Percentiles rank a stretch among this genome's conserved stretches.
Conservation (phyloP, 2,888 invertebrate species). For the Mesorhabditis spiculigera region DNA sequence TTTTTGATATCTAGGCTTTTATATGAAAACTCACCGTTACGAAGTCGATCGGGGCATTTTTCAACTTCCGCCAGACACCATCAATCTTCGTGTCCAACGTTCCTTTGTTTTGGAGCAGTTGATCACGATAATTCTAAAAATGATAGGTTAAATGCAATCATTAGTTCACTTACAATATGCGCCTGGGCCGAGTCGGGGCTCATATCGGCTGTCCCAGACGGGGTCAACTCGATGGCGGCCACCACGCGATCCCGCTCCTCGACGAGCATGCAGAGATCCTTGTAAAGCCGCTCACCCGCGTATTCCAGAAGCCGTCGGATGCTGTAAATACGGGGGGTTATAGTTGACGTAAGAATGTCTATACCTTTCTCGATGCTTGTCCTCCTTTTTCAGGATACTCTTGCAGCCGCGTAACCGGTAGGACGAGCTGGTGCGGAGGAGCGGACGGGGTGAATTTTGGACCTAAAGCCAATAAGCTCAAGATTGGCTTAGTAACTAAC, state of each 20-base stretch:
- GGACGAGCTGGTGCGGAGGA: not conserved
- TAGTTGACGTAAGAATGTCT: not conserved
- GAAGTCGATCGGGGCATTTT: conserved; percentile 4
- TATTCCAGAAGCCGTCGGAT: conserved; percentile 18
- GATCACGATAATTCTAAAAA: conserved; percentile 29
- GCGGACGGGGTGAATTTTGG: not conserved
- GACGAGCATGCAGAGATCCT: conserved; percentile 23
- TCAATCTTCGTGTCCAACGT: conserved; percentile 27
- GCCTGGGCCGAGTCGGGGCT: conserved; percentile 22
- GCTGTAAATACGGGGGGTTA: conserved; percentile 11
- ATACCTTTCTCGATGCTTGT: conserved; percentile 3
- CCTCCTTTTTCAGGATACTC: conserved; percentile 6
- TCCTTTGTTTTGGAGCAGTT: conserved; percentile 28
- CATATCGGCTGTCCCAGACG: conserved; percentile 18
- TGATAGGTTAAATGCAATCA: not conserved
- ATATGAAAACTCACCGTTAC: conserved; percentile 1
- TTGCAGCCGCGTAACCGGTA: not conserved
- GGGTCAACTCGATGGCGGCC: conserved; percentile 20
- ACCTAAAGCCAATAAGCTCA: not conserved
- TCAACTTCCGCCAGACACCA: conserved; percentile 18
- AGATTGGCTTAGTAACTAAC: not conserved
- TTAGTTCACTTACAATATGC: conserved; percentile 19
- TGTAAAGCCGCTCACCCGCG: conserved; percentile 21
- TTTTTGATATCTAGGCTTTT: not conserved
- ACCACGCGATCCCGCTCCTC: conserved; percentile 29